A percentile compares a stretch with the other conserved stretches of the same genome.
phyloP scores from a whole-genome alignment of 2,797 vertebrate genomes.

The Gouania willdenowi region DNA sequence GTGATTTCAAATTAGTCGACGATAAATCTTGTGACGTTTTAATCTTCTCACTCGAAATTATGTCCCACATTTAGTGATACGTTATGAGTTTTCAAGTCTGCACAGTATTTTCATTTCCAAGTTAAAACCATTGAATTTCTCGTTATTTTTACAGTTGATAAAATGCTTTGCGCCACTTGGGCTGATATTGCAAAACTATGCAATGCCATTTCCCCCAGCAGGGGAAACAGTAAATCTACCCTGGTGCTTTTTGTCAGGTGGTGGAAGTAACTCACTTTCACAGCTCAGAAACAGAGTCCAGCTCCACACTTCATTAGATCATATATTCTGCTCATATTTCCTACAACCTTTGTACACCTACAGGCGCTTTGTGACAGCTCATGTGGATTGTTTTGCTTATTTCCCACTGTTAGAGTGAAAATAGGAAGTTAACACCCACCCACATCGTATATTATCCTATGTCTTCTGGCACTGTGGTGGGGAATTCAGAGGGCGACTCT shows the following conservation, averaged over 20 bases:
- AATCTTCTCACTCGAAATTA: too few relatives aligned
- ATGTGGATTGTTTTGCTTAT: conserved; percentile 5
- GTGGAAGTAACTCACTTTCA: conserved; percentile 34
- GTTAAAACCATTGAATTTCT: too few relatives aligned
- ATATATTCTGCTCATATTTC: conserved; percentile 40
- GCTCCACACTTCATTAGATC: conserved; percentile 20
- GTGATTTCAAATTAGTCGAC: too few relatives aligned
- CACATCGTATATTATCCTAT: conserved; percentile 34
- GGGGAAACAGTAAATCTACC: conserved; percentile 25
- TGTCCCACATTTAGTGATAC: too few relatives aligned
- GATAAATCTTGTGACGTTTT: too few relatives aligned
- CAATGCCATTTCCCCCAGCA: too few relatives aligned
- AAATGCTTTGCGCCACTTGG: too few relatives aligned
- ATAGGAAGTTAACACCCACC: conserved; percentile 26
- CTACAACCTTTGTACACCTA: conserved; percentile 2
- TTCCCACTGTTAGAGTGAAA: conserved; percentile 12
- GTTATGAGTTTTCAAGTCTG: too few relatives aligned
- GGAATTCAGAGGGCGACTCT: conserved; percentile 73
- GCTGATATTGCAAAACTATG: too few relatives aligned
- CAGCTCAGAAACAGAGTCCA: conserved; percentile 15
- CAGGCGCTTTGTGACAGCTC: conserved; percentile 11
- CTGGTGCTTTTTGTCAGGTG: conserved; percentile 18
- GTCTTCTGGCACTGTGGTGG: conserved; percentile 57
- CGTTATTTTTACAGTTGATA: too few relatives aligned
- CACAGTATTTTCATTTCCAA: too few relatives aligned